A percentile compares a stretch with the other conserved stretches of the same genome.
Conservation (phyloP, 2,113 vertebrate species). For the mouse (Mus musculus) region GRCm39 chr13:59943501-59944000, state of each 20-base stretch:
- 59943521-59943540: background rate
- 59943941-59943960: background rate
- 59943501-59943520: background rate
- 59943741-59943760: background rate
- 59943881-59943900: background rate
- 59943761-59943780: background rate
- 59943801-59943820: background rate
- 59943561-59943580: constrained; percentile 35
- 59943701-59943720: background rate
- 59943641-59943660: no score
- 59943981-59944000: background rate
- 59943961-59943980: background rate
- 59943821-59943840: background rate
- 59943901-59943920: background rate
- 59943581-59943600: background rate
- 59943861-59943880: background rate
- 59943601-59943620: no score
- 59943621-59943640: background rate
- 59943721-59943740: background rate
- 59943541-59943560: constrained; percentile 19
- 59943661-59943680: background rate
- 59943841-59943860: background rate
- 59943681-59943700: background rate
- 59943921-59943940: background rate
- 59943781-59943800: background rate